A percentile compares a stretch with the other conserved stretches of the same genome.
Evolutionary conservation across 2,113 vertebrate species (phyloP).

Genomic region (Seriola rivoliana): DNA sequence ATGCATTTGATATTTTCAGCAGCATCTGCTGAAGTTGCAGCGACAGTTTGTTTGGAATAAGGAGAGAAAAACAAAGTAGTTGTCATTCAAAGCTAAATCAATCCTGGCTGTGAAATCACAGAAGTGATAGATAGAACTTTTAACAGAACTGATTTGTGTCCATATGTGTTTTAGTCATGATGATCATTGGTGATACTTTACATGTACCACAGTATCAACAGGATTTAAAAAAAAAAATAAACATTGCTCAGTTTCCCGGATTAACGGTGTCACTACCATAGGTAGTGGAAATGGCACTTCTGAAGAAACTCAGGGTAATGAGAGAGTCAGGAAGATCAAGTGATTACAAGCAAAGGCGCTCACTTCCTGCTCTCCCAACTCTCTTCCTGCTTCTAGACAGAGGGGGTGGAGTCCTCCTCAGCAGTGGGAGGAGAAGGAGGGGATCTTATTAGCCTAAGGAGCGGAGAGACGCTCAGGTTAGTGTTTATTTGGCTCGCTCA

Average conservation of each 20-base stretch:
- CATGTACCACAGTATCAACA: background rate
- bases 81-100: background rate
- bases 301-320: background rate
- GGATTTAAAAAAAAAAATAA: background rate
- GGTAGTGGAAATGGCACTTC: background rate
- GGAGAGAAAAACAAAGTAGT: background rate
- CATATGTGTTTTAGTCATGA: background rate
- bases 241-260: background rate
- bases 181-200: background rate
- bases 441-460: constrained; percentile 34
- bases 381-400: constrained; percentile 39
- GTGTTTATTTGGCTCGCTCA: constrained; percentile 44
- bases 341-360: constrained; percentile 49
- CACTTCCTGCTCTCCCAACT: constrained; percentile 63
- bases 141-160: background rate
- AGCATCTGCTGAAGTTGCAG: too few relatives aligned
- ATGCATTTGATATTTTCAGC: background rate
- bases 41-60: too few relatives aligned
- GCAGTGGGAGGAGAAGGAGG: constrained; percentile 48
- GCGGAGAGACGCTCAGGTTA: constrained; percentile 52
- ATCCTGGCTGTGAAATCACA: too few relatives aligned
- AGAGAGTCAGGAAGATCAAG: constrained; percentile 33
- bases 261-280: background rate
- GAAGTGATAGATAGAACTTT: too few relatives aligned
- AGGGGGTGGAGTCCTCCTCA: constrained; percentile 57